A percentile compares a stretch with the other conserved stretches of the same genome.
Conservation (phyloP, 2,888 invertebrate species). For the Drosophila heteroneura region DNA sequence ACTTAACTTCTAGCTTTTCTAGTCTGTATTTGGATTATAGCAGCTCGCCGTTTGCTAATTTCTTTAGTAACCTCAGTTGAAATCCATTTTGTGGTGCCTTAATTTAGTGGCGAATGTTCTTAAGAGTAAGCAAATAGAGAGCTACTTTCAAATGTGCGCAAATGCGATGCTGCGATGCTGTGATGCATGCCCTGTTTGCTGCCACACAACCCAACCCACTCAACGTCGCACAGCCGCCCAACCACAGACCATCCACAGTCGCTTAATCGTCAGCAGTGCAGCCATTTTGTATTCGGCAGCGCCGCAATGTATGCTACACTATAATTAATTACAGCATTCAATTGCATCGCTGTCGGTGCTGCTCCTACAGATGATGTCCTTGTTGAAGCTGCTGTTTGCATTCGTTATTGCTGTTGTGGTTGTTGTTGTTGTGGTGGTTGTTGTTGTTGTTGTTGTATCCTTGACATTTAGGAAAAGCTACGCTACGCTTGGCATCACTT, state of each 20-base stretch:
- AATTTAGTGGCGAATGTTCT: constrained; percentile 15
- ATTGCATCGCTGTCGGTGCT: constrained; percentile 38
- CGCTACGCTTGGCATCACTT: constrained; percentile 36
- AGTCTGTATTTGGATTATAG: not conserved
- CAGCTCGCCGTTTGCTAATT: not conserved
- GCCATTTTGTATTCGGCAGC: constrained; percentile 62
- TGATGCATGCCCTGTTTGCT: constrained; percentile 16
- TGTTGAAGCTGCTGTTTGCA: constrained; percentile 33
- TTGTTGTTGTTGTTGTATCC: constrained; percentile 60
- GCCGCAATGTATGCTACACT: constrained; percentile 68
- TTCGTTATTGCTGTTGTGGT: constrained; percentile 3
- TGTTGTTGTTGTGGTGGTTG: constrained; percentile 10
- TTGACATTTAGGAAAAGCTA: constrained; percentile 67
- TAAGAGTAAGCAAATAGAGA: constrained; percentile 18
- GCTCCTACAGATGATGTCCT: constrained; percentile 31
- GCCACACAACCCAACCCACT: not conserved
- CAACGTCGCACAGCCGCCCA: not conserved
- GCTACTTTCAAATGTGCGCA: constrained; percentile 27
- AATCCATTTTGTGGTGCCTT: not conserved
- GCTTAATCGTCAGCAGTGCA: constrained; percentile 52
- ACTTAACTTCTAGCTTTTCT: not conserved
- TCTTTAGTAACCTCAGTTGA: not conserved
- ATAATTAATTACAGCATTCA: constrained; percentile 70
- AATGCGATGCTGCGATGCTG: constrained; percentile 24
- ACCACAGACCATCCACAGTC: not conserved